Evolutionary conservation across 2,113 vertebrate species (phyloP).

Genomic region (Micronycteris hirsuta): DNA sequence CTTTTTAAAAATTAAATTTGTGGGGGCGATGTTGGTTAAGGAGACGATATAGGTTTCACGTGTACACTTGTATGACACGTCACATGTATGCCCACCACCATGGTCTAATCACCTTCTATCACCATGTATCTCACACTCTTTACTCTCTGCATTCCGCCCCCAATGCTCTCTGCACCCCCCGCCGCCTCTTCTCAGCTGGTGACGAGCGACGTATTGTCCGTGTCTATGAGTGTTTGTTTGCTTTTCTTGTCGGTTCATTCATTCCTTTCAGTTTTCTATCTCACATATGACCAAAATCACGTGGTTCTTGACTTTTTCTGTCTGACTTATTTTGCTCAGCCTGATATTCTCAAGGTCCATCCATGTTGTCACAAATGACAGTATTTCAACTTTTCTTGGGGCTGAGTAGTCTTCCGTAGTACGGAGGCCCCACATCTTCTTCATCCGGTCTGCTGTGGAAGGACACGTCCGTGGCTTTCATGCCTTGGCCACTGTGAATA

Average conservation of each 20-base stretch:
- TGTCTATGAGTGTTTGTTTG: too few relatives aligned
- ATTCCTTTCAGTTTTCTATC: too few relatives aligned
- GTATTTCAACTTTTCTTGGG: background rate
- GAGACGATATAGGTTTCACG: background rate
- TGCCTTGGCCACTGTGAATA: too few relatives aligned
- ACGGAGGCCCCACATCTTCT: accelerated
- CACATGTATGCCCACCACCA: too few relatives aligned
- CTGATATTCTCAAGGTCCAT: background rate
- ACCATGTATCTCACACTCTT: background rate
- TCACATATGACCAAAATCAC: too few relatives aligned
- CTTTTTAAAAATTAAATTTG: accelerated
- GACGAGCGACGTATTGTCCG: background rate
- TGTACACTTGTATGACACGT: accelerated
- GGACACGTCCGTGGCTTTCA: too few relatives aligned
- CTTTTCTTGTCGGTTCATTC: too few relatives aligned
- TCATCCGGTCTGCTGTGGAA: accelerated
- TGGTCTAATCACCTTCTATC: background rate
- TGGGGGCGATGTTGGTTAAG: accelerated
- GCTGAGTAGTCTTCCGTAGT: accelerated
- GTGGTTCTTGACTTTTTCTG: background rate
- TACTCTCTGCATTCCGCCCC: too few relatives aligned
- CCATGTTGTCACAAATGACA: background rate
- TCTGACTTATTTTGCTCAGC: background rate
- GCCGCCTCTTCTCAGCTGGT: background rate
- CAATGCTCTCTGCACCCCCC: background rate